Evolutionary conservation across 2,888 invertebrate genomes (phyloP).

Genomic region (Nebria salina): DNA sequence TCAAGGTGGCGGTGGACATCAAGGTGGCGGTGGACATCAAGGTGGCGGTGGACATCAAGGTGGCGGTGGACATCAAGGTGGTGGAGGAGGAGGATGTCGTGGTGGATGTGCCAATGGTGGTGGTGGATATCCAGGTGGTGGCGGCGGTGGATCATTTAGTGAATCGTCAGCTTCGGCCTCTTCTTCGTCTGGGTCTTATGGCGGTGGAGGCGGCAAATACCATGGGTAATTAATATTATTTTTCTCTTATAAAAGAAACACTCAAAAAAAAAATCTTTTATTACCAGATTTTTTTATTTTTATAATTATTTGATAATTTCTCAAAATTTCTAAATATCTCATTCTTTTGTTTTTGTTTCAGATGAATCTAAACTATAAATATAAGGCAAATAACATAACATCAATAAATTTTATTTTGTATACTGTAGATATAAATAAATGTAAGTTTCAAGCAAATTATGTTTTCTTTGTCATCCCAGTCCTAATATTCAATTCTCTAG

Average conservation of each 20-base stretch:
- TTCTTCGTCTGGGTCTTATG: conserved; percentile 30
- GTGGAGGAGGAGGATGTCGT: neutral
- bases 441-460: conserved; percentile 10
- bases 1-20: neutral
- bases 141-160: conserved; percentile 18
- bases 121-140: neutral
- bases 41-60: neutral
- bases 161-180: conserved; percentile 27
- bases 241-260: neutral
- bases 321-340: neutral
- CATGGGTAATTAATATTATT: neutral
- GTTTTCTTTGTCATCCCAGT: neutral
- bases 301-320: too few relatives aligned
- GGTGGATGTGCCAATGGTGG: conserved; percentile 5
- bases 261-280: too few relatives aligned
- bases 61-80: neutral
- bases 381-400: conserved; percentile 33
- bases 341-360: conserved; percentile 25
- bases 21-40: neutral
- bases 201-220: conserved; percentile 18
- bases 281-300: too few relatives aligned
- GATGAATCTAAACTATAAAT: conserved; percentile 16
- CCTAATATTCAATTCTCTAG: neutral
- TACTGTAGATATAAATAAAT: conserved; percentile 39
- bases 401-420: conserved; percentile 34